Base-by-base conservation (phyloP, 2,113 vertebrate species). In the Carassius gibelio region DNA sequence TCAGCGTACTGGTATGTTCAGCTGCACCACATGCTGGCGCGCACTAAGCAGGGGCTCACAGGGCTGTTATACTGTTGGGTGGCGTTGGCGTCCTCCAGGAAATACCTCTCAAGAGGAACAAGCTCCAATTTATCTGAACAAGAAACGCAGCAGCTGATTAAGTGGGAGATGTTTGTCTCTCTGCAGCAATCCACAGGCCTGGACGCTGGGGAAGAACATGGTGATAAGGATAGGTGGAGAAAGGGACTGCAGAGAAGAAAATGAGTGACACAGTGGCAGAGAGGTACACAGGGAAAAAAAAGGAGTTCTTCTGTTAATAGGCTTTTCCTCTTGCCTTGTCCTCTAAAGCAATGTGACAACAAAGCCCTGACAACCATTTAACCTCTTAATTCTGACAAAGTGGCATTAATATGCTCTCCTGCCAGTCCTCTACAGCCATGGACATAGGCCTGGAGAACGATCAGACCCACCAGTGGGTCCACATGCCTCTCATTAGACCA, bases 81-180 rank as follows among this genome's bases (percentile, higher is more conserved):
- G 87, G 50, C 88, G 78, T 74, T 88, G 88, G 91, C 93, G 78
- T 90, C 93, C 88, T 93, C 90, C 88, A 92, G 93, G 85, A 90
- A 95, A 93, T 91, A 92, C 92, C 93, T 94, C 93, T 94, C 90
- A 93, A 26, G 64, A 92, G 89, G 90, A 90, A 90, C 90, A 72
- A 75, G 90, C 92, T 94, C 93, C 94, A 95, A 93, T 95, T 95
- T 94, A 95, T 93, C 94, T 94, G 93, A 90, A 95, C 93, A 94
- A 95, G 93, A 95, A 94, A 95, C 94, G 93, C 92, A 90, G 90
- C 85, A 91, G 91, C 95, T 94, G 93, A 94, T 94, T 92, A 95
- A 92, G 93, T 94, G 85, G 91, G 88, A 94, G 92, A 93, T 93
- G 93, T 93, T 92, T 94, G 89, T 74, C 89, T 88, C 87, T 91